Evolutionary conservation across 1,140 invertebrate genomes (phyloP), one percentile per base, ranked within the genome.

Genomic region (Chlorops oryzae): DNA sequence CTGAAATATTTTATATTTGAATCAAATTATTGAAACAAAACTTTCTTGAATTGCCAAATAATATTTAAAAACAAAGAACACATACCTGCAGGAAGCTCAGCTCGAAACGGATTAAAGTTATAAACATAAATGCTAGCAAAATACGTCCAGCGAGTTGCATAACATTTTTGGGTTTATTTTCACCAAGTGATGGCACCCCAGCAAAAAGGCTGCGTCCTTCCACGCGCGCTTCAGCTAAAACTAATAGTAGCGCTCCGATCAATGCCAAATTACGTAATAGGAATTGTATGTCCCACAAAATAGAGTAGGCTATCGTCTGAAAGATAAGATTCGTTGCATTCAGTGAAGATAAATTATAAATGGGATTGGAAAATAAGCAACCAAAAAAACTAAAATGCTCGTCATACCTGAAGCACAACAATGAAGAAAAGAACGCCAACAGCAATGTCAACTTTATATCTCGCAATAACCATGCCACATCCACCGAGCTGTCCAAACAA

Each of bases 201-300:
- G 96, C 96, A 76, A 99, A 98, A 21, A 99, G 75, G 61, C 90
- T 94, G 62, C 88, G 83, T 17, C 90, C 90, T 74, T 97, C 94
- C 6, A 86, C 88, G 54, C 90, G 80, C 47, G 89, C 90, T 77
- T 99, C 97, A 12, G 96, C 96, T 53, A 98, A 73, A 17, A 99
- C 87, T 15, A 99, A 76, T 24, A 99, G 74, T 7, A 99, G 80
- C 6, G 95, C 95, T 52, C 97, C 97, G 59, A 95, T 92, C 12
- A 99, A 80, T 5, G 96, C 95, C 51, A 99, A 75, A 75, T 98
- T 99, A 57, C 96, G 85, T 56, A 88, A 84, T 35, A 99, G 76
- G 77, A 99, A 99, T 66, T 97, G 94, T 63, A 98, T 66, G 74
- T 99, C 96, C 95, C 95, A 98, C 34, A 99, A 75, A 72, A 99